Percentiles rank a stretch among this genome's conserved stretches.
phyloP scores from a whole-genome alignment of 2,113 vertebrate genomes.

The Eonycteris spelaea region DNA sequence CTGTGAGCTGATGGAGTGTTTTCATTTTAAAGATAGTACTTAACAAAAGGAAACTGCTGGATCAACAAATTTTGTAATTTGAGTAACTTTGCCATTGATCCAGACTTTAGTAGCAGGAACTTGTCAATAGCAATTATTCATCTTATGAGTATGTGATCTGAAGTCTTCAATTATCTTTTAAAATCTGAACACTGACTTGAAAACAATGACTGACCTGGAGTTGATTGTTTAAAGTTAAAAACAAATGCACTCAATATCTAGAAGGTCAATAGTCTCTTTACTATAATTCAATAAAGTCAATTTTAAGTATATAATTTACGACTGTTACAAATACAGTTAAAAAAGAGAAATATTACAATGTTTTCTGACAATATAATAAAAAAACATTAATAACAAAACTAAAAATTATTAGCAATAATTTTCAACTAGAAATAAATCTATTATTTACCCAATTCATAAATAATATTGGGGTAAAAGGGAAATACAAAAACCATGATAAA shows the following conservation, averaged over 20 bases:
- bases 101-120: slow-evolving; percentile 54
- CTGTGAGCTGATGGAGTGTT: slow-evolving; percentile 4
- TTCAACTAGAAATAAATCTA: background rate
- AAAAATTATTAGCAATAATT: background rate
- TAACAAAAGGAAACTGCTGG: slow-evolving; percentile 13
- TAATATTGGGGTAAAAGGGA: background rate
- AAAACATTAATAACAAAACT: background rate
- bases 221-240: slow-evolving; percentile 62
- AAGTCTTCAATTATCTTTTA: slow-evolving; percentile 70
- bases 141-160: slow-evolving; percentile 50
- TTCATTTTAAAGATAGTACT: background rate
- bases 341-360: background rate
- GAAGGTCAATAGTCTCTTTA: slow-evolving; percentile 49
- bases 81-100: slow-evolving; percentile 57
- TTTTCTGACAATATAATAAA: background rate
- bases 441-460: background rate
- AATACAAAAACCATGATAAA: background rate
- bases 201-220: slow-evolving; percentile 43
- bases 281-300: slow-evolving; percentile 45
- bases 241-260: slow-evolving; percentile 22
- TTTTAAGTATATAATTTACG: slow-evolving; percentile 35
- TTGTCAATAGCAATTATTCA: slow-evolving; percentile 74
- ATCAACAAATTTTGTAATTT: slow-evolving; percentile 1
- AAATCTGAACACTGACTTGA: slow-evolving; percentile 53
- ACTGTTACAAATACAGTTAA: slow-evolving; percentile 28